Base-by-base conservation (phyloP, 2,797 vertebrate species). In the Rhynchonycteris naso region DNA sequence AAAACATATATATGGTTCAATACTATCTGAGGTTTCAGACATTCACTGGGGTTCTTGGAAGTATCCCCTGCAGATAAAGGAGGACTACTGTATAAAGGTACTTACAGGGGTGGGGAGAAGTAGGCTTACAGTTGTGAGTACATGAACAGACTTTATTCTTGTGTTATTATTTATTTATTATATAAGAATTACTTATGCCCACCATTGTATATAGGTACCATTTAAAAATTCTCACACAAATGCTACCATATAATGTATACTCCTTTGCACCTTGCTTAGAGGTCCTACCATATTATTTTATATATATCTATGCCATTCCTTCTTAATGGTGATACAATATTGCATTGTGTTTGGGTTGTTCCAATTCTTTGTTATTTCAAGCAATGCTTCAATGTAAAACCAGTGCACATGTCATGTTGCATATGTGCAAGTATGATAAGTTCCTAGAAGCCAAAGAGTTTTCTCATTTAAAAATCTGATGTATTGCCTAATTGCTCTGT, bases 391-490 rank as follows among this genome's bases (percentile, higher is more conserved):
- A 52, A 1, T 19, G 22, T 71, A 89, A 56, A 65, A 79, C 11
- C 13, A 89, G 12, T 21, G 10, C 30, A 54, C 13, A 19, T 89
- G 8, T 68, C 38, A n/a, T 89, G 88, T 86, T 66, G 52, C 24
- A 35, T 38, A n/a, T 87, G 50, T 63, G 22, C 71, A 87, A 74
- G 14, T 54, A 59, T 79, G 56, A 19, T 63, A 74, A 80, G n/a
- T 71, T 85, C 5, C 33, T 84, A 71, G 30, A 71, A 74, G n/a
- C 22, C n/a, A 71, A 76, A 88, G 24, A 30, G 26, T 63, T 71
- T 76, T 38, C 78, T n/a, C 52, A 74, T 91, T 69, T 91, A 74
- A 95, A 94, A 93, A 86, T 76, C 69, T 79, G 21, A 30, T 59
- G n/a, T 47, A 83, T 79, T 86, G 47, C 78, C 59, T 86, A 79